Evolutionary conservation across 2,797 vertebrate species (phyloP).

Genomic region (Cryptoprocta ferox): DNA sequence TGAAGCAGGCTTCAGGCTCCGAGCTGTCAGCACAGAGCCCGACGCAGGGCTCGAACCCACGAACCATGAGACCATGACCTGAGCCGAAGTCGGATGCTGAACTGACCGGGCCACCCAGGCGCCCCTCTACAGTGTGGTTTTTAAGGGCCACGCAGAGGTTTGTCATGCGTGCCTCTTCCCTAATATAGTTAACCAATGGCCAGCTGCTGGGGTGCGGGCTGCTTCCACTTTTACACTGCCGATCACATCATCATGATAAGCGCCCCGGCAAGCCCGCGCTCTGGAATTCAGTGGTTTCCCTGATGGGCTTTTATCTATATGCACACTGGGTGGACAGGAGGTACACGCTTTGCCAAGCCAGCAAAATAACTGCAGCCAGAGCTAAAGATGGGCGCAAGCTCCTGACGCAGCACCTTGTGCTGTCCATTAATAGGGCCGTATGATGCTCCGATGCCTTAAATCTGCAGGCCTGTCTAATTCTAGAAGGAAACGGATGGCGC

Average conservation of each 20-base stretch:
- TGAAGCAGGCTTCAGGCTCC: too few relatives aligned
- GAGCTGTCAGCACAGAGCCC: too few relatives aligned
- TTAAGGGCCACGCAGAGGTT: not conserved
- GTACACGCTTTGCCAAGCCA: conserved; percentile 21
- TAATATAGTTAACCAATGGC: not conserved
- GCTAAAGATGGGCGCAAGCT: conserved; percentile 55
- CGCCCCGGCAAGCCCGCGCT: not conserved
- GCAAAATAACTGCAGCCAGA: conserved; percentile 39
- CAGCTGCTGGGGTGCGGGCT: not conserved
- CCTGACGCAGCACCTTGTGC: conserved; percentile 65
- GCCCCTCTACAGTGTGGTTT: not conserved
- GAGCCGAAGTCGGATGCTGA: too few relatives aligned
- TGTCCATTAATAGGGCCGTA: conserved; percentile 74
- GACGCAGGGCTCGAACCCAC: too few relatives aligned
- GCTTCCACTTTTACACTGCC: not conserved
- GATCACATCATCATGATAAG: not conserved
- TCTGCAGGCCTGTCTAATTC: conserved; percentile 82
- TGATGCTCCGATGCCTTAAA: conserved; percentile 69
- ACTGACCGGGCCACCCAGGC: too few relatives aligned
- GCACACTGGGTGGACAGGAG: not conserved
- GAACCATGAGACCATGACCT: too few relatives aligned
- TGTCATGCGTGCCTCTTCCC: accelerated
- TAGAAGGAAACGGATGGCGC: conserved; percentile 78
- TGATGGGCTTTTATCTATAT: not conserved
- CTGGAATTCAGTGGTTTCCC: not conserved